These are phyloP conservation scores for Abramis brama DNA, from an alignment of 2,113 vertebrate genomes.

Conservation along the genomic window DNA sequence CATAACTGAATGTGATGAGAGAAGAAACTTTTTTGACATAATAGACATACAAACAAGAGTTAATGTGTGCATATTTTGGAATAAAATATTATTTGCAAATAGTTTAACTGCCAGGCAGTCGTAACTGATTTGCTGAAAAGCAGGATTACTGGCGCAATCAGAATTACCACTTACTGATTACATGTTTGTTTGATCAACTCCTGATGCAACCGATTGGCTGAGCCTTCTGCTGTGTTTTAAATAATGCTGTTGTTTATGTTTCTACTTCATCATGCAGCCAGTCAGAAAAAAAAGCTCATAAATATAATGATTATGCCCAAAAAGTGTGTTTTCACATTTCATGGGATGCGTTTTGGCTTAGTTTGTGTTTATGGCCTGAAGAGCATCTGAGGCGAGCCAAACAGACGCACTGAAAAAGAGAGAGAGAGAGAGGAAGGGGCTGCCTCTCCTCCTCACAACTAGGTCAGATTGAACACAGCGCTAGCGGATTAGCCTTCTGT, in stretches of 20 bases:
- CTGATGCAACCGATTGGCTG: neutral
- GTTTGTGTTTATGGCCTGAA: constrained; percentile 2
- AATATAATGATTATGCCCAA: neutral
- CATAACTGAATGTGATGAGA: too few species aligned
- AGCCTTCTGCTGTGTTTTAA: neutral
- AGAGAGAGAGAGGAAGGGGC: neutral
- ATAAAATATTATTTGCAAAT: too few species aligned
- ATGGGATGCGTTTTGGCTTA: neutral
- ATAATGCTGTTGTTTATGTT: neutral
- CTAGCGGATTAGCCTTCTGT: constrained; percentile 25
- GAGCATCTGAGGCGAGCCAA: constrained; percentile 12
- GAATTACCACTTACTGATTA: neutral
- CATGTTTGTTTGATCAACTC: neutral
- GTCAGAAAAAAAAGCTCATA: neutral
- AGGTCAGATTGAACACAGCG: constrained; percentile 44
- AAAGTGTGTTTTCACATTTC: constrained; percentile 7
- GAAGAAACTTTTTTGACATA: too few species aligned
- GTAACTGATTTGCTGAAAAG: neutral
- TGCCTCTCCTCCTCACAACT: constrained; percentile 41
- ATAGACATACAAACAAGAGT: too few species aligned
- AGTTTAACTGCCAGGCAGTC: neutral
- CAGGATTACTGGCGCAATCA: neutral
- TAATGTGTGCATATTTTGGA: too few species aligned
- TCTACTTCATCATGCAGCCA: neutral
- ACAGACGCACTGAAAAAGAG: neutral